These are phyloP conservation scores for Varanus komodoensis DNA, from an alignment of 2,113 vertebrate genomes.

Conservation along the genomic window DNA sequence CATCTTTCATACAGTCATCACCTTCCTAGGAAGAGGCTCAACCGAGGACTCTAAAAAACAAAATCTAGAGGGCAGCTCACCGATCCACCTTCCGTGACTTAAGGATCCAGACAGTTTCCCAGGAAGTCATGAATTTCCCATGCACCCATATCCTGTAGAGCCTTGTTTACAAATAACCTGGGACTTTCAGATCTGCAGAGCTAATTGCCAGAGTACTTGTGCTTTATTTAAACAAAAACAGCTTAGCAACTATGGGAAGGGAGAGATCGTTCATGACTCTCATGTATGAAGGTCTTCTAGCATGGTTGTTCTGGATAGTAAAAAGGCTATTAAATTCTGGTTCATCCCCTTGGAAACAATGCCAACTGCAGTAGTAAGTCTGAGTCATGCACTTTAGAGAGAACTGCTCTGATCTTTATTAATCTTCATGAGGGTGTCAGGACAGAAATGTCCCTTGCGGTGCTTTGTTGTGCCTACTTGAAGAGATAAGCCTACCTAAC, in stretches of 20 bases:
- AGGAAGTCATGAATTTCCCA: too few species aligned
- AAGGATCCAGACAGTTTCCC: background rate
- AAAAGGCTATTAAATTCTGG: background rate
- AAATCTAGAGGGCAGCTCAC: background rate
- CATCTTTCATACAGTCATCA: background rate
- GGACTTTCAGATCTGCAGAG: background rate
- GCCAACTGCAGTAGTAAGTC: too few species aligned
- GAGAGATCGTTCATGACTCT: background rate
- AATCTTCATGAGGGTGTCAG: background rate
- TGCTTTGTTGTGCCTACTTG: background rate
- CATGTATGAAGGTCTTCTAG: background rate
- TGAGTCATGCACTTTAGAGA: background rate
- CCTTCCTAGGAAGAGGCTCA: background rate
- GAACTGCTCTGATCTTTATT: background rate
- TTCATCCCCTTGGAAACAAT: background rate
- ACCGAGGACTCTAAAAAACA: background rate
- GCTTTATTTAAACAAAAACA: background rate
- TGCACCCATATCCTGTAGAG: too few species aligned
- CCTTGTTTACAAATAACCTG: background rate
- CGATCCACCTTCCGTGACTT: background rate
- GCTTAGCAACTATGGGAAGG: background rate
- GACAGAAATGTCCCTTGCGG: background rate
- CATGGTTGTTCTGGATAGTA: background rate
- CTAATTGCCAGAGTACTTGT: background rate
- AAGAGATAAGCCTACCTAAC: background rate